Base-by-base conservation (phyloP, 2,888 invertebrate genomes). In the Pheosia tremula region DNA sequence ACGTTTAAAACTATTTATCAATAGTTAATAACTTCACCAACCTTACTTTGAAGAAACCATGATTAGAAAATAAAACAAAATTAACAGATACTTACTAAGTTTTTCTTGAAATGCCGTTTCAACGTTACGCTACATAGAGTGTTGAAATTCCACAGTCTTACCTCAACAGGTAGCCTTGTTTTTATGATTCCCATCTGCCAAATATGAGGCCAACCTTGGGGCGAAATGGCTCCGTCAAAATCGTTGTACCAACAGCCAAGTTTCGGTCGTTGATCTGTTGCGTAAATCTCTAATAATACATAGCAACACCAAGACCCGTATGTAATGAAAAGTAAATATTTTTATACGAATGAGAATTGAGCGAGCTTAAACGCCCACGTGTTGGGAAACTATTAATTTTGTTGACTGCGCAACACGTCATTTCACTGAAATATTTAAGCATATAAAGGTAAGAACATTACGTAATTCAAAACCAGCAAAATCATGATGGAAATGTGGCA, bases 201-300 rank as follows among this genome's bases (percentile, higher is more conserved):
- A 41, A 41, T 43, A 24, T 5, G 24, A 10, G n/a, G 41, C 24
- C 9, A 56, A 43, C 56, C 56, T 56, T 56, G 56, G 9, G 9
- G 10, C 10, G 5, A 38, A 54, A 56, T 41, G n/a, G 13, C 7
- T 8, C 24, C 56, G 56, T 56, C 56, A 56, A 56, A 56, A 43
- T 43, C 13, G 24, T 56, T 24, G 24, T n/a, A 11, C 37, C 24
- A 8, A 43, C 13, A 8, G 56, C 56, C 56, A 56, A 56, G 43
- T 5, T 9, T 13, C 56, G 56, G 56, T 24, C 56, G 24, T 43
- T 56, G 56, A 56, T 43, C 5, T 10, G 56, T 56, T 56, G 56
- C 56, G 56, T 56, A 56, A 56, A 56, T 9, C 24, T 56, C 56
- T 56, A 56, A 43, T 56, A 43, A 56, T 56, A 56, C 7, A 43